Base-by-base conservation (phyloP, 2,113 vertebrate species). In the Sakesphorus luctuosus region DNA sequence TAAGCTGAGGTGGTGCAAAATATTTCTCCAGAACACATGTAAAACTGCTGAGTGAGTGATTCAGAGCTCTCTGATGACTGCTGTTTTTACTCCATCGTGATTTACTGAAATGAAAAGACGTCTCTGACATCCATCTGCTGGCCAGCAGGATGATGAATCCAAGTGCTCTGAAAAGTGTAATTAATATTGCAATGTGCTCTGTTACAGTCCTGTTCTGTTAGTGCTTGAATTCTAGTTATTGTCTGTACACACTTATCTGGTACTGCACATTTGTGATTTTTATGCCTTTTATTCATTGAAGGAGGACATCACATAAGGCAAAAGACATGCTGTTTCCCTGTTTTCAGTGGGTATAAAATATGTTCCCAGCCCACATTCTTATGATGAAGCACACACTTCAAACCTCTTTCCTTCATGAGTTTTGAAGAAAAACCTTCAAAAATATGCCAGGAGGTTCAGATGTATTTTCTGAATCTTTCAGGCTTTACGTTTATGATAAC, bases 81-180 rank as follows among this genome's bases (percentile, higher is more conserved):
- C 20, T 90, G 17, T 68, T 11, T n/a, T 43, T 84, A 13, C 26
- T 86, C 31, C 9, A 2, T 18, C n/a, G 40, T 58, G 59, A 77
- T 28, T 8, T 44, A 52, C 24, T 1, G 1, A 72, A 80, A 76
- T 0, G 1, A 66, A 90, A 87, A 56, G 43, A 40, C n/a, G 36
- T 65, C 29, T 73, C 61, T 89, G 73, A 89, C 56, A 85, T 53
- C 3, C 28, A 59, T 56, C 52, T 94, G 44, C 65, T 90, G 84
- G 35, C 17, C 35, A 93, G 14, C 35, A 36, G 50, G 9, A 47
- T 33, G 50, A 78, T 47, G 31, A 67, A n/a, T 79, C 14, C 43
- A 88, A 72, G 28, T 36, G 35, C 40, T 63, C 43, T 67, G 38
- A 82, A 66, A 82, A 52, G 17, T 46, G 43, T 49, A 72, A 74